Percentiles rank a stretch among this genome's conserved stretches.
Evolutionary conservation across 2,888 invertebrate genomes (phyloP).

Genomic region (Crepidodera aurea): DNA sequence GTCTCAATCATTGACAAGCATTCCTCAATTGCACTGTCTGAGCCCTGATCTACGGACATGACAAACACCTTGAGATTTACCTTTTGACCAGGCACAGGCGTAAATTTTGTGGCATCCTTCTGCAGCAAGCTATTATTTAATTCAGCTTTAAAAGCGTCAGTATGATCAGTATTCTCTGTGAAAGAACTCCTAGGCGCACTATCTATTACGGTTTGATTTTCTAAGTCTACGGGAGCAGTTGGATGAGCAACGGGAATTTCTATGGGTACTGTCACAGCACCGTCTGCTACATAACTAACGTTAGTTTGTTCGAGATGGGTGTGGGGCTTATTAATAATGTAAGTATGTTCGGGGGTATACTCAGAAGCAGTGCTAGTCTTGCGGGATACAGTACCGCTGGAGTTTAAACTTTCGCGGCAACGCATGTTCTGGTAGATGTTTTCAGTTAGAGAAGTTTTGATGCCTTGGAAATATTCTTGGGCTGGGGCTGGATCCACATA

Average conservation of each 20-base stretch:
- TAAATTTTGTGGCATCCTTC: slow-evolving; percentile 46
- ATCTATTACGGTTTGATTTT: slow-evolving; percentile 7
- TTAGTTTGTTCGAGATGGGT: slow-evolving; percentile 45
- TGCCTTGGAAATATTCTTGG: slow-evolving; percentile 49
- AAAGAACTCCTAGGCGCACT: slow-evolving; percentile 22
- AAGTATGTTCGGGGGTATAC: slow-evolving; percentile 66
- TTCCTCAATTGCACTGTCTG: slow-evolving; percentile 21
- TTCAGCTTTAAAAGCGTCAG: slow-evolving; percentile 51
- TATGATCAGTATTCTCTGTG: slow-evolving; percentile 38
- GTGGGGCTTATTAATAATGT: slow-evolving; percentile 49
- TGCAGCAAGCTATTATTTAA: slow-evolving; percentile 52
- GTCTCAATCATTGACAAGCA: slow-evolving; percentile 9
- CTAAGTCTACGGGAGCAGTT: slow-evolving; percentile 19
- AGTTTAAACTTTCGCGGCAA: slow-evolving; percentile 59
- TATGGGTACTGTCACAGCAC: slow-evolving; percentile 45
- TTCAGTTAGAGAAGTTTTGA: slow-evolving; percentile 57
- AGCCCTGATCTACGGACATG: slow-evolving; percentile 45
- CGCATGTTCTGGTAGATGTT: slow-evolving; percentile 55
- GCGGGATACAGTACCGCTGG: slow-evolving; percentile 63
- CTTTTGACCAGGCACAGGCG: slow-evolving; percentile 54
- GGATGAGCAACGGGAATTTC: slow-evolving; percentile 34
- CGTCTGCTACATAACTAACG: slow-evolving; percentile 51
- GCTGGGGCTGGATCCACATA: slow-evolving; percentile 41
- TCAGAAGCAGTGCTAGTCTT: slow-evolving; percentile 68
- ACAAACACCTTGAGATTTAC: slow-evolving; percentile 57